phyloP scores from a whole-genome alignment of 2,113 vertebrate species.

The Psittacara wagleri region DNA sequence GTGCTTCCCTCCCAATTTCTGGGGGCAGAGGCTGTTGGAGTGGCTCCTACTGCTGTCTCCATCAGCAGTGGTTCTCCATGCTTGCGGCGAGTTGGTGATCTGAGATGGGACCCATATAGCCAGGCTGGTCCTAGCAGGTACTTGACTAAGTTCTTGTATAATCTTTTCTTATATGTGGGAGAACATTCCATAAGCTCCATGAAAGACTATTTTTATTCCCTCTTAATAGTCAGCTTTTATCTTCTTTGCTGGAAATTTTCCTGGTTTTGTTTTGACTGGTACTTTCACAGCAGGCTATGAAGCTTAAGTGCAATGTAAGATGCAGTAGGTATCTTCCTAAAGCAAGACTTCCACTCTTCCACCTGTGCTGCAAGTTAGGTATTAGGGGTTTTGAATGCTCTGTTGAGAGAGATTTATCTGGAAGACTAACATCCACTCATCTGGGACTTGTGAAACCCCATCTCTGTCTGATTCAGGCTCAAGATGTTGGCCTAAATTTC shows the following conservation, averaged over 20 bases:
- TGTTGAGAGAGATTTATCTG: background rate
- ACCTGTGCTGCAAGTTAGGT: background rate
- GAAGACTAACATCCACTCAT: background rate
- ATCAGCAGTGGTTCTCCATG: accelerated
- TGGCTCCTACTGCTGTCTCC: background rate
- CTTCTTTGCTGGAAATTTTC: background rate
- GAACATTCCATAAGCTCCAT: background rate
- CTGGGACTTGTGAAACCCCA: background rate
- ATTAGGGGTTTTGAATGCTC: background rate
- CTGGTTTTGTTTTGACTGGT: background rate
- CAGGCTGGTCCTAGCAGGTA: background rate
- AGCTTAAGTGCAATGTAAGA: background rate
- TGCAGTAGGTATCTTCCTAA: background rate
- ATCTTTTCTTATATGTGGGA: background rate
- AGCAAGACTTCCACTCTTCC: background rate
- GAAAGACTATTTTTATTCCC: background rate
- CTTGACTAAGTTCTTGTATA: background rate
- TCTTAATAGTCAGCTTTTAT: background rate
- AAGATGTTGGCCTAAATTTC: background rate
- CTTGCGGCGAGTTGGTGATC: accelerated
- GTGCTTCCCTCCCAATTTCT: background rate
- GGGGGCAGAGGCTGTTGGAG: accelerated
- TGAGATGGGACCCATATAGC: background rate
- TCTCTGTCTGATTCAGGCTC: background rate
- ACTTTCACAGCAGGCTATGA: background rate